A percentile compares a stretch with the other conserved stretches of the same genome.
Conservation (phyloP, 2,888 invertebrate genomes). For the Tinea trinotella region DNA sequence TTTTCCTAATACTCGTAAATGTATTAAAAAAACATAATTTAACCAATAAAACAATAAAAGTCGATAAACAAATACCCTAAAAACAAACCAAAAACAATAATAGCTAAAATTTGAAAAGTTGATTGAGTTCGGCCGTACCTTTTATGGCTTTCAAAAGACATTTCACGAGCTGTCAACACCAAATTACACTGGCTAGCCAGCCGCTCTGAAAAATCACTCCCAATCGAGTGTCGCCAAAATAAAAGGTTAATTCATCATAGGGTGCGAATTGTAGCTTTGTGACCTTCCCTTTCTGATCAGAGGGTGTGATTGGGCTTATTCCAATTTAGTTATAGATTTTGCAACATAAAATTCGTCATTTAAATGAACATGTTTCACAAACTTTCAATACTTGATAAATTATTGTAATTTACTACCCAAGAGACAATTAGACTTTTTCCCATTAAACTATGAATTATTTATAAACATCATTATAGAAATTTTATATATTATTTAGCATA, state of each 20-base stretch:
- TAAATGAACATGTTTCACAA: no score
- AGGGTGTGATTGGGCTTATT: background rate
- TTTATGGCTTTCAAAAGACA: slow-evolving; percentile 65
- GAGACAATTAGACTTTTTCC: no score
- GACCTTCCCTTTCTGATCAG: slow-evolving; percentile 38
- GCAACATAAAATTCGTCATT: no score
- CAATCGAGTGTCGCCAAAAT: slow-evolving; percentile 68
- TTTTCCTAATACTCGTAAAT: no score
- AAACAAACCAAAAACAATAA: slow-evolving; percentile 9
- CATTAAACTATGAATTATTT: no score
- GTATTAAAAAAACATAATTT: no score
- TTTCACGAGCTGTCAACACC: slow-evolving; percentile 60
- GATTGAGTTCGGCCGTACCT: slow-evolving; percentile 60
- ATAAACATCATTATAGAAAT: no score
- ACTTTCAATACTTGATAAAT: no score
- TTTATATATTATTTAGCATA: no score
- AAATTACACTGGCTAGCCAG: slow-evolving; percentile 66
- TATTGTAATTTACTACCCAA: no score
- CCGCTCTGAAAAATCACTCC: slow-evolving; percentile 69
- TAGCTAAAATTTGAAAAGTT: slow-evolving; percentile 23
- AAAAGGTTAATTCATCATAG: slow-evolving; percentile 66
- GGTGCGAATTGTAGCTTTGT: slow-evolving; percentile 37
- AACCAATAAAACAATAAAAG: no score
- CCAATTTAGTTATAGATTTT: no score
- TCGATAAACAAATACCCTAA: background rate